Evolutionary conservation across 2,113 vertebrate species (phyloP).

Genomic region (Triplophysa rosa): DNA sequence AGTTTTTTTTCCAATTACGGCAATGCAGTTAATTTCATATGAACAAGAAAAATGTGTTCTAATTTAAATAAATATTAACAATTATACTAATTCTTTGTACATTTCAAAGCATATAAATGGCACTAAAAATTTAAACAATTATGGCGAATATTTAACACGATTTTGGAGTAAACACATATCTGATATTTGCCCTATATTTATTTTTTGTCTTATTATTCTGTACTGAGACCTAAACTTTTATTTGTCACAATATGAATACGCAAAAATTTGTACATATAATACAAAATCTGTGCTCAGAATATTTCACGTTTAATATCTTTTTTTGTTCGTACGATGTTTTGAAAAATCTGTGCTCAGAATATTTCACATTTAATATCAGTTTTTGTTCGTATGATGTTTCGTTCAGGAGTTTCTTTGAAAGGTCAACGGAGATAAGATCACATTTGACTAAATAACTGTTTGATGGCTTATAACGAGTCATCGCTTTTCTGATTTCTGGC

Average conservation of each 20-base stretch:
- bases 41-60: too few species aligned
- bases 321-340: background rate
- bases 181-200: too few species aligned
- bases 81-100: background rate
- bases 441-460: background rate
- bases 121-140: too few species aligned
- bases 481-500: background rate
- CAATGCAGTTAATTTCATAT: too few species aligned
- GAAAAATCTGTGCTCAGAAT: too few species aligned
- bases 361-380: too few species aligned
- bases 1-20: background rate
- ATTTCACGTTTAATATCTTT: background rate
- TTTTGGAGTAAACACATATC: too few species aligned
- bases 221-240: background rate
- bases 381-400: background rate
- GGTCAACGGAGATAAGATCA: background rate
- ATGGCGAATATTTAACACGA: too few species aligned
- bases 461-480: background rate
- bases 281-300: background rate
- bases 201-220: too few species aligned
- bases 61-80: background rate
- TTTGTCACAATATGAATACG: background rate
- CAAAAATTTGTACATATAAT: background rate
- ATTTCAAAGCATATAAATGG: background rate
- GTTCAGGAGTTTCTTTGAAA: background rate